These are phyloP conservation scores for Nannoperca australis DNA, from an alignment of 2,797 vertebrate genomes.

Conservation along the genomic window DNA sequence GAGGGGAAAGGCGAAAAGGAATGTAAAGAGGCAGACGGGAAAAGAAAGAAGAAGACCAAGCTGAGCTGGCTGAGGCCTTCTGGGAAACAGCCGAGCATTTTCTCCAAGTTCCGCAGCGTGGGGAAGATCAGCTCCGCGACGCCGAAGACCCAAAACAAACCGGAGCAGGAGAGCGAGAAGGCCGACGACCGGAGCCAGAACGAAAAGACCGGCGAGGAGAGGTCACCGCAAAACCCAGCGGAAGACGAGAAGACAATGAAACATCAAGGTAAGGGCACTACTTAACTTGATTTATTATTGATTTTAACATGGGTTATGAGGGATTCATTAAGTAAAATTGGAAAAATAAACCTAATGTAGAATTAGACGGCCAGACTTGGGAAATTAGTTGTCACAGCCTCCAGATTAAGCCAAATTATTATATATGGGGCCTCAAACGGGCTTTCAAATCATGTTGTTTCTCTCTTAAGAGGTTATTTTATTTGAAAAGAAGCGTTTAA, in stretches of 20 bases:
- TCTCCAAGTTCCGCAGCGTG: constrained; percentile 95
- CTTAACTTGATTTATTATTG: background rate
- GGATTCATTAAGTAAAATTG: background rate
- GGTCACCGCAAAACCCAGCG: fast-evolving
- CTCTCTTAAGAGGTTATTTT: too few relatives aligned
- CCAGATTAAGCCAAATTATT: background rate
- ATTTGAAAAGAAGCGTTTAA: background rate
- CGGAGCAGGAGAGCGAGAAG: constrained; percentile 47
- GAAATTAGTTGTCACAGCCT: background rate
- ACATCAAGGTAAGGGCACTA: constrained; percentile 56
- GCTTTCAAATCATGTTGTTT: background rate
- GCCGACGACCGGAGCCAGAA: constrained; percentile 32
- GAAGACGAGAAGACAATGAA: constrained; percentile 37
- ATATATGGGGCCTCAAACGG: background rate
- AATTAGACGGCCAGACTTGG: too few relatives aligned
- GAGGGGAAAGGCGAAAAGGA: constrained; percentile 79
- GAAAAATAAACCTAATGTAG: too few relatives aligned
- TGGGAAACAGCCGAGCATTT: constrained; percentile 94
- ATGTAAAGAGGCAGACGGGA: constrained; percentile 78
- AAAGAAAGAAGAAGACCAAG: constrained; percentile 87
- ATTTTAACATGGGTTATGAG: background rate
- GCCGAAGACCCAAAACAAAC: constrained; percentile 79
- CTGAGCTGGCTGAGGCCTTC: constrained; percentile 92
- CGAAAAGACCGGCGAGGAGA: constrained; percentile 57
- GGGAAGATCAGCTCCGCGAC: constrained; percentile 88